Evolutionary conservation across 2,797 vertebrate species (phyloP).

Genomic region (Rhadinocentrus ornatus): DNA sequence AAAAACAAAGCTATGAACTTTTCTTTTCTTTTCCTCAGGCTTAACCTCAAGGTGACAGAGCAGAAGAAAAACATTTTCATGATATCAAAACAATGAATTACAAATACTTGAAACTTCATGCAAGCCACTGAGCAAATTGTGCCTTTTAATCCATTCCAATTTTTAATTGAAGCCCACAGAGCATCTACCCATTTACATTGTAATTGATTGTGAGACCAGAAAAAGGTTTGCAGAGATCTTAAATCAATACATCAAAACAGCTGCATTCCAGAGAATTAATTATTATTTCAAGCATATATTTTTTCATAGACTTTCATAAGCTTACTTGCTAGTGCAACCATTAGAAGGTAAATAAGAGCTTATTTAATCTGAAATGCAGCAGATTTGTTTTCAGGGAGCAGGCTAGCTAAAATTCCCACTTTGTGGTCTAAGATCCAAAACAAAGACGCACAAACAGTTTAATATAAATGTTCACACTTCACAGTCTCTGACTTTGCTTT

Average conservation of each 20-base stretch:
- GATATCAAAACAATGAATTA: slow-evolving; percentile 4
- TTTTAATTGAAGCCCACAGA: slow-evolving; percentile 71
- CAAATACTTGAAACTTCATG: neutral
- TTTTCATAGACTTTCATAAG: too few species aligned
- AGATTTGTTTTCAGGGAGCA: slow-evolving; percentile 26
- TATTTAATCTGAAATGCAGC: slow-evolving; percentile 39
- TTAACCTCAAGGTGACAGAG: neutral
- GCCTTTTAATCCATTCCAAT: slow-evolving; percentile 52
- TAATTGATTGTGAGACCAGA: slow-evolving; percentile 68
- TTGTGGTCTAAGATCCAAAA: neutral
- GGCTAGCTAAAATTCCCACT: neutral
- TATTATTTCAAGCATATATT: slow-evolving; percentile 41
- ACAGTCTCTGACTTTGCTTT: slow-evolving; percentile 16
- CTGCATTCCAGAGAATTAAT: slow-evolving; percentile 45
- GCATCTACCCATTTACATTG: slow-evolving; percentile 70
- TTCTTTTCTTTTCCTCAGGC: neutral
- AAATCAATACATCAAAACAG: slow-evolving; percentile 74
- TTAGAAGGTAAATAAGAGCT: slow-evolving; percentile 34
- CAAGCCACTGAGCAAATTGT: slow-evolving; percentile 9
- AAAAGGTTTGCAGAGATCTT: slow-evolving; percentile 62
- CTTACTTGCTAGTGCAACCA: slow-evolving; percentile 2
- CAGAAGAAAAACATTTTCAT: slow-evolving; percentile 1
- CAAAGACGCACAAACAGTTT: neutral
- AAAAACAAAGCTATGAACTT: neutral
- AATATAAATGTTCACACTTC: slow-evolving; percentile 20